Percentiles rank a stretch among this genome's conserved stretches.
Conservation (phyloP, 2,888 invertebrate genomes). For the Sthenelais limicola region DNA sequence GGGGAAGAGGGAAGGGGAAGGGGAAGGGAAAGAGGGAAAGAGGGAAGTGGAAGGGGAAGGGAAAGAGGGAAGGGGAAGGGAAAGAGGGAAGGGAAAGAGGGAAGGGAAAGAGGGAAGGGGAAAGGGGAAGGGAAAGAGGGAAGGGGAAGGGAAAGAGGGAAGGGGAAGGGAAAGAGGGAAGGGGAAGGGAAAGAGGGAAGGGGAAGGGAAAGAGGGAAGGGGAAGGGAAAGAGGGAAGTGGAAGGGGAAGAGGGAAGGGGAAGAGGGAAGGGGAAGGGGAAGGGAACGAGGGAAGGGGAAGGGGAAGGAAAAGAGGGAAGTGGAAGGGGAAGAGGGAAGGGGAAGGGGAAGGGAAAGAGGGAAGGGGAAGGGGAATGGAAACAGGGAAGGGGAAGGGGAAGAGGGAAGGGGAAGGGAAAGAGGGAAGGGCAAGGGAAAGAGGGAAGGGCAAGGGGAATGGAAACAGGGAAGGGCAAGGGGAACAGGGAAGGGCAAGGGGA, state of each 20-base stretch:
- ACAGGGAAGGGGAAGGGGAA: neutral
- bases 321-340: neutral
- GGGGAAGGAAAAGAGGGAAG: neutral
- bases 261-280: neutral
- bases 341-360: neutral
- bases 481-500: neutral
- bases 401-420: neutral
- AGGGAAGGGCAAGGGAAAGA: neutral
- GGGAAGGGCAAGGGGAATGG: neutral
- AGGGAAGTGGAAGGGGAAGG: neutral
- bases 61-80: neutral
- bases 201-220: neutral
- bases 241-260: neutral
- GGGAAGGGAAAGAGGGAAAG: neutral
- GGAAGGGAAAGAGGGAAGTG: neutral
- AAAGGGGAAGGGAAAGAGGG: neutral
- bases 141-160: neutral
- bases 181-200: neutral
- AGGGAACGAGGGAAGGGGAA: neutral
- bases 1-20: neutral
- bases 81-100: neutral
- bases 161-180: neutral
- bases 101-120: neutral
- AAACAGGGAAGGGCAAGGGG: neutral
- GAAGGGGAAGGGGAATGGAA: neutral